Percentiles rank a stretch among this genome's conserved stretches.
Evolutionary conservation across 2,888 invertebrate genomes (phyloP).

Genomic region (Xestia sexstrigata): DNA sequence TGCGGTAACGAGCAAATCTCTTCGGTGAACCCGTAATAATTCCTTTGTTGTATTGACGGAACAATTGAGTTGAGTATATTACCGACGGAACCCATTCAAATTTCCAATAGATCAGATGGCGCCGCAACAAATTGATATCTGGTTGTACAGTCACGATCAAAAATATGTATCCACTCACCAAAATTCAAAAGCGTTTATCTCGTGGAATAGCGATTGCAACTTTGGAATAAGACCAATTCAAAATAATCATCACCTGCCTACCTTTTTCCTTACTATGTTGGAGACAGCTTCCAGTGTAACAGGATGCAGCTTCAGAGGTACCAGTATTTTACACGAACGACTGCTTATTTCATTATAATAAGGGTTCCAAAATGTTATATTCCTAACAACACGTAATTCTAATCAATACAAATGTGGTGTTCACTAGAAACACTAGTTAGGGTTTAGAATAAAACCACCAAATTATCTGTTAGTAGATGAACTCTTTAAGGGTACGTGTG

Average conservation of each 20-base stretch:
- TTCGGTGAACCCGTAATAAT: constrained; percentile 51
- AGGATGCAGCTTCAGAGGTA: not conserved
- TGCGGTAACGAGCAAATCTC: constrained; percentile 36
- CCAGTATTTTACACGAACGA: not conserved
- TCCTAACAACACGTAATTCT: not conserved
- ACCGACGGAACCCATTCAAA: constrained; percentile 69
- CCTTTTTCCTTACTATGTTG: not conserved
- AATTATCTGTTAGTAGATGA: too few species aligned
- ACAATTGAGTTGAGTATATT: constrained; percentile 68
- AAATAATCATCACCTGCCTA: not conserved
- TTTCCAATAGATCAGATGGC: constrained; percentile 73
- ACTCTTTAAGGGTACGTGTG: too few species aligned
- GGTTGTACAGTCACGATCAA: constrained; percentile 44
- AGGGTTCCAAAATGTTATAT: not conserved
- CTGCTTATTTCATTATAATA: not conserved
- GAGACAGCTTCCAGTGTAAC: not conserved
- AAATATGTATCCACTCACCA: not conserved
- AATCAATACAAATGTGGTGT: not conserved
- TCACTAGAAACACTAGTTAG: too few species aligned
- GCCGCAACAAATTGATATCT: constrained; percentile 70
- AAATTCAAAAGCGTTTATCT: not conserved
- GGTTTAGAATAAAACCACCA: too few species aligned
- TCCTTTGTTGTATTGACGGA: constrained; percentile 65
- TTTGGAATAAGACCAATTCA: not conserved
- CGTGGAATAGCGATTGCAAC: not conserved